These are phyloP conservation scores for Ormyrus rosae DNA, from an alignment of 2,888 invertebrate genomes.

Conservation along the genomic window DNA sequence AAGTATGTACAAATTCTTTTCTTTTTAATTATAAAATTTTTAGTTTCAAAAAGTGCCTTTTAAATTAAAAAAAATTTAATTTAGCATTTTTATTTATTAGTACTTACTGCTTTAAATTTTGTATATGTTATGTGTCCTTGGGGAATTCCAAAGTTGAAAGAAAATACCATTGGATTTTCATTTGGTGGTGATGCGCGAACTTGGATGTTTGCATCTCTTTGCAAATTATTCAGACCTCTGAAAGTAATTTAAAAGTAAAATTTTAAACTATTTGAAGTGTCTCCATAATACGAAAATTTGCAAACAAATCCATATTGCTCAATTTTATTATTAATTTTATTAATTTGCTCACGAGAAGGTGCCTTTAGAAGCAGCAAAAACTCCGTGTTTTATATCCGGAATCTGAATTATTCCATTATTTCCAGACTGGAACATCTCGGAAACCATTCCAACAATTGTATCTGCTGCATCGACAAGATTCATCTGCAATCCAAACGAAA, in stretches of 20 bases:
- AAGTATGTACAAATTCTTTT: too few relatives aligned
- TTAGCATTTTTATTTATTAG: background rate
- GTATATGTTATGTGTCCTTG: constrained; percentile 21
- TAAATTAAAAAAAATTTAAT: background rate
- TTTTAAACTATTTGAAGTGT: background rate
- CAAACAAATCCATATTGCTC: background rate
- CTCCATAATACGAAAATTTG: background rate
- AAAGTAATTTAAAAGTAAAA: background rate
- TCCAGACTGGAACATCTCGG: background rate
- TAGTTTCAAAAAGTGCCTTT: too few relatives aligned
- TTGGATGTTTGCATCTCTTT: background rate
- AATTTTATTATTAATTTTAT: background rate
- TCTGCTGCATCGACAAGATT: constrained; percentile 21
- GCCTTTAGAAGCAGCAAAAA: constrained; percentile 16
- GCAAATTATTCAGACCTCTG: constrained; percentile 23
- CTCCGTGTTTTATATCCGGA: background rate
- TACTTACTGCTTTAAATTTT: constrained; percentile 15
- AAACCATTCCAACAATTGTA: background rate
- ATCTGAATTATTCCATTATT: constrained; percentile 7
- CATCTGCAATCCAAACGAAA: background rate
- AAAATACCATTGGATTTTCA: background rate
- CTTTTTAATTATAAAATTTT: background rate
- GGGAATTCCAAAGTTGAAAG: constrained; percentile 31
- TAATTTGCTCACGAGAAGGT: constrained; percentile 18
- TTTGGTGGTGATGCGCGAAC: constrained; percentile 7